These are phyloP conservation scores for Acanthacorydalis orientalis DNA, from an alignment of 2,888 invertebrate genomes.

Conservation along the genomic window DNA sequence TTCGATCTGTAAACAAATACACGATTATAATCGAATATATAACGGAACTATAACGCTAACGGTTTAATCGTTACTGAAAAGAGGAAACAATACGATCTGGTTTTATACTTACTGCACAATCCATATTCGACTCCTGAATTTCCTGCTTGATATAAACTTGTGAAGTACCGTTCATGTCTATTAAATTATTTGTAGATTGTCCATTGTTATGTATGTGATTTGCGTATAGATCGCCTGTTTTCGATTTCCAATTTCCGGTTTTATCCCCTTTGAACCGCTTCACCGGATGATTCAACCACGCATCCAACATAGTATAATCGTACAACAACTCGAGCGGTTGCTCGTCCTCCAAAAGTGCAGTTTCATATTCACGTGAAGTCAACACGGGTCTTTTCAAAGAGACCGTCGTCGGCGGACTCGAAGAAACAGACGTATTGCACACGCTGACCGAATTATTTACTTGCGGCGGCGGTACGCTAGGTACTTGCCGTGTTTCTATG, in stretches of 20 bases:
- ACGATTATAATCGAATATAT: too few species aligned
- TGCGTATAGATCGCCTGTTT: slow-evolving; percentile 23
- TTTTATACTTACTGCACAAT: slow-evolving; percentile 17
- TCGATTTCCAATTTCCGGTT: slow-evolving; percentile 24
- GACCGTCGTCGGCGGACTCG: slow-evolving; percentile 6
- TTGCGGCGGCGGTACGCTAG: slow-evolving; percentile 9
- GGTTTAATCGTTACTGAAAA: too few species aligned
- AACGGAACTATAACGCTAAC: too few species aligned
- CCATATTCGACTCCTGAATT: slow-evolving; percentile 40
- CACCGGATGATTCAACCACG: slow-evolving; percentile 82
- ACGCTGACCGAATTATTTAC: slow-evolving; percentile 17
- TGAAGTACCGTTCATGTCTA: slow-evolving; percentile 12
- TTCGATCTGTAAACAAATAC: slow-evolving; percentile 20
- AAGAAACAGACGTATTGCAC: slow-evolving; percentile 10
- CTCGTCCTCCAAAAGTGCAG: slow-evolving; percentile 64
- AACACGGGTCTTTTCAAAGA: slow-evolving; percentile 58
- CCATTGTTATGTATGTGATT: slow-evolving; percentile 19
- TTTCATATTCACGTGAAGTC: slow-evolving; percentile 61
- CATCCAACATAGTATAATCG: slow-evolving; percentile 71
- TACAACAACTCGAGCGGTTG: slow-evolving; percentile 67
- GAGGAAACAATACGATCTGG: too few species aligned
- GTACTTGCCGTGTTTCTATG: slow-evolving; percentile 19
- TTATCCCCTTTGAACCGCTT: slow-evolving; percentile 63
- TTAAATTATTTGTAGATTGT: slow-evolving; percentile 14
- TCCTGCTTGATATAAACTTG: slow-evolving; percentile 25